Percentiles rank a stretch among this genome's conserved stretches.
These are phyloP conservation scores for Turdus rufiventris DNA, from an alignment of 2,113 vertebrate genomes.

Conservation along the genomic window DNA sequence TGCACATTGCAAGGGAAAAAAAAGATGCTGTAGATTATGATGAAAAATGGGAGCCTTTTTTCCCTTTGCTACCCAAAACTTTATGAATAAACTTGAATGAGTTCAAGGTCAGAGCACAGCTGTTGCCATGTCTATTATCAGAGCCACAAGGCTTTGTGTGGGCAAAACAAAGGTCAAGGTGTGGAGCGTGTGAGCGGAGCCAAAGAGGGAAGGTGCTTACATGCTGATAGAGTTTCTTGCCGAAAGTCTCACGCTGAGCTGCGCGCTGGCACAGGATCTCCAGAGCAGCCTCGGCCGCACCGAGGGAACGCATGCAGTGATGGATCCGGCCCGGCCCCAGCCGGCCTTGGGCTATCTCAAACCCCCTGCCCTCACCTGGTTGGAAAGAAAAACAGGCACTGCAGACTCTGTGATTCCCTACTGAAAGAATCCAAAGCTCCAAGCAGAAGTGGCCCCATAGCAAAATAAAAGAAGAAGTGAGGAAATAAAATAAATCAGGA, in stretches of 20 bases:
- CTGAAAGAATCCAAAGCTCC: background rate
- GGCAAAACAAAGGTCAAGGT: background rate
- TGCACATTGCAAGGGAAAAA: background rate
- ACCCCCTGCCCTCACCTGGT: conserved; percentile 88
- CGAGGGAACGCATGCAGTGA: conserved; percentile 89
- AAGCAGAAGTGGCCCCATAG: background rate
- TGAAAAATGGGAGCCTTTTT: background rate
- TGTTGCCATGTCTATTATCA: background rate
- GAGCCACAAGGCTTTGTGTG: background rate
- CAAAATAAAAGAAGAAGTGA: background rate
- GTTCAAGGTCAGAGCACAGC: background rate
- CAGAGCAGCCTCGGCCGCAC: conserved; percentile 79
- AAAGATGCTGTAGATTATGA: accelerated
- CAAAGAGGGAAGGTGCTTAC: conserved; percentile 63
- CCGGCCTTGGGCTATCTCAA: conserved; percentile 89
- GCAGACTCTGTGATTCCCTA: background rate
- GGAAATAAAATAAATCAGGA: background rate
- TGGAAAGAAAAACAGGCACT: background rate
- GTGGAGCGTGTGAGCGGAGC: accelerated
- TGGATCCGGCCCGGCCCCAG: conserved; percentile 90
- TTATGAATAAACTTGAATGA: background rate
- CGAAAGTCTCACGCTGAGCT: conserved; percentile 76
- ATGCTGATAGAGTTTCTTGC: conserved; percentile 85
- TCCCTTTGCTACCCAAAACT: background rate
- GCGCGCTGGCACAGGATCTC: conserved; percentile 84